Evolutionary conservation across 2,113 vertebrate species (phyloP).

Genomic region (Sorex araneus): DNA sequence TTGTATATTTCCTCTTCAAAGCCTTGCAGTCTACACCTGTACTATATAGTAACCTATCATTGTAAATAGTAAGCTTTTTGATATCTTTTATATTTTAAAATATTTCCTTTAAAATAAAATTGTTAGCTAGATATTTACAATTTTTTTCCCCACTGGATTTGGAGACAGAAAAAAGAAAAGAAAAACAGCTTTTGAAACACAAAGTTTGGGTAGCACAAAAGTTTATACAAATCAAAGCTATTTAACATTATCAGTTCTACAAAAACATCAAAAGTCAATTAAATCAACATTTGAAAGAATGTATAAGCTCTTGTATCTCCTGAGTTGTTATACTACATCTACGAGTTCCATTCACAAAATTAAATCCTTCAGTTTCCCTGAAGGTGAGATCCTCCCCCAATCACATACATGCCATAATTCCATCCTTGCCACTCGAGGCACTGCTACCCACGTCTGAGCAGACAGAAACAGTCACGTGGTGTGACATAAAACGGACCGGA

Average conservation of each 20-base stretch:
- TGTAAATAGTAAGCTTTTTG: constrained; percentile 87
- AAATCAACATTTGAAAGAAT: not conserved
- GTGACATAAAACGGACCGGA: not conserved
- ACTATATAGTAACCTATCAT: constrained; percentile 66
- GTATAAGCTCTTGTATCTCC: not conserved
- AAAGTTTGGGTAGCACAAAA: not conserved
- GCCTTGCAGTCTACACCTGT: constrained; percentile 4
- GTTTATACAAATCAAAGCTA: constrained; percentile 43
- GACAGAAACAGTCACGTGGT: not conserved
- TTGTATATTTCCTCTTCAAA: constrained; percentile 48
- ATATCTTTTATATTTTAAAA: constrained; percentile 87
- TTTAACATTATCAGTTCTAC: not conserved
- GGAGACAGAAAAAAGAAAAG: not conserved
- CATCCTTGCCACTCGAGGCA: not conserved
- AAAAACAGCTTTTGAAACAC: not conserved
- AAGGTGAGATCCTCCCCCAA: not conserved
- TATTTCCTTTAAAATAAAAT: constrained; percentile 81
- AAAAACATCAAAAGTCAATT: not conserved
- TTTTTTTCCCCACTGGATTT: constrained; percentile 36
- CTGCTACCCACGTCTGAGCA: not conserved
- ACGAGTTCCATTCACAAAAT: not conserved
- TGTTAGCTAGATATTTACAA: constrained; percentile 50
- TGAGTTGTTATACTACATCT: not conserved
- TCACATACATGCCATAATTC: not conserved
- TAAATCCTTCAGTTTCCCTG: not conserved